phyloP scores from a whole-genome alignment of 2,888 invertebrate genomes.

The Thera britannica region DNA sequence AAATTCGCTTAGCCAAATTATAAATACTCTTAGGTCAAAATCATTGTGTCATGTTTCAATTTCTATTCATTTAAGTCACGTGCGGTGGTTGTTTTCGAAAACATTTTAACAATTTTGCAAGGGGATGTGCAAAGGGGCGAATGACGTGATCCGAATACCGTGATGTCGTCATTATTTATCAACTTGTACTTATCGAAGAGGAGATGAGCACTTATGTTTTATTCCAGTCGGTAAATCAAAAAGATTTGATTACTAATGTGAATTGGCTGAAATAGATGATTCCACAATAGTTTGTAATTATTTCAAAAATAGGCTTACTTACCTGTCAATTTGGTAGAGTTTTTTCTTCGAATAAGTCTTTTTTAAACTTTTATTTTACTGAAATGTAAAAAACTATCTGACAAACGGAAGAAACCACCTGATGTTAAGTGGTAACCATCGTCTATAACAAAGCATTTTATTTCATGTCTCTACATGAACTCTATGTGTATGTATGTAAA shows the following conservation, averaged over 20 bases:
- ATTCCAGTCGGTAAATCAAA: slow-evolving; percentile 5
- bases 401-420: no score
- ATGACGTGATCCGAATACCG: slow-evolving; percentile 52
- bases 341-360: no score
- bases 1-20: neutral
- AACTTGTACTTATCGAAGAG: slow-evolving; percentile 24
- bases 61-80: slow-evolving; percentile 24
- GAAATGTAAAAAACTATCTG: no score
- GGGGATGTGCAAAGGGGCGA: slow-evolving; percentile 44
- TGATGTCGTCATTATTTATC: slow-evolving; percentile 48
- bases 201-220: slow-evolving; percentile 11
- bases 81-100: slow-evolving; percentile 55
- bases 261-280: slow-evolving; percentile 5
- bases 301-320: no score
- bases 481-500: no score
- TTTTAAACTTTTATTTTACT: no score
- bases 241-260: slow-evolving; percentile 3
- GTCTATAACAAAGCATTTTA: no score
- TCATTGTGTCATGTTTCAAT: slow-evolving; percentile 17
- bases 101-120: slow-evolving; percentile 63
- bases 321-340: no score
- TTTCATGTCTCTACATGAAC: no score
- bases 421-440: no score
- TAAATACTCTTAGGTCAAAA: neutral
- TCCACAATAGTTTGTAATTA: neutral